These are phyloP conservation scores for Proisotoma minuta DNA, from an alignment of 2,888 invertebrate species.

Conservation along the genomic window DNA sequence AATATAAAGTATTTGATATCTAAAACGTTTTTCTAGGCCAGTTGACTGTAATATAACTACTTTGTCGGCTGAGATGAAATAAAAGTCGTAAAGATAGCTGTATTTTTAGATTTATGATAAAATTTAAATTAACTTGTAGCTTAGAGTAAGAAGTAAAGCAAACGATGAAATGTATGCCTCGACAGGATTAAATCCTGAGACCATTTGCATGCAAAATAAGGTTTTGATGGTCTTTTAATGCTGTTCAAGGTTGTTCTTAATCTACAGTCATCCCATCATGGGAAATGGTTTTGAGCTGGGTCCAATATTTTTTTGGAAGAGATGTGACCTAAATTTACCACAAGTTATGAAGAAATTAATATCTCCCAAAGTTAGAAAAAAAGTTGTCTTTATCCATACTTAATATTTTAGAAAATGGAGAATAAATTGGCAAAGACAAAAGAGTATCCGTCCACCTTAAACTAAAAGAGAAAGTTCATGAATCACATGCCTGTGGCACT, in stretches of 20 bases:
- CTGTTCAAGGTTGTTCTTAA: not conserved
- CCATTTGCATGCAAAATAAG: not conserved
- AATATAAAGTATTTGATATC: too few species aligned
- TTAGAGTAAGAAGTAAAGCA: not conserved
- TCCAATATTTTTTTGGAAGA: too few species aligned
- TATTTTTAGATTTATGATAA: not conserved
- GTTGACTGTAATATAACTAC: too few species aligned
- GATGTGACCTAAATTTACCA: too few species aligned
- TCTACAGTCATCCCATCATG: not conserved
- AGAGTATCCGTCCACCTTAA: too few species aligned
- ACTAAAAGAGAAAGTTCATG: too few species aligned
- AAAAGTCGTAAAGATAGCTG: not conserved
- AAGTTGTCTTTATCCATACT: too few species aligned
- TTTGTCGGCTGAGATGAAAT: not conserved
- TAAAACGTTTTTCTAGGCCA: too few species aligned
- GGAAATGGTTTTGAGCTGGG: not conserved
- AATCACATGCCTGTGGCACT: not conserved
- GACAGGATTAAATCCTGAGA: not conserved
- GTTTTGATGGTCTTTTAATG: not conserved
- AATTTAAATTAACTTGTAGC: not conserved
- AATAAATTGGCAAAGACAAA: too few species aligned
- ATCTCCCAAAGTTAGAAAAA: too few species aligned
- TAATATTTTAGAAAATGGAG: too few species aligned
- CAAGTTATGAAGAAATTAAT: too few species aligned
- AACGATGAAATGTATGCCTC: not conserved